phyloP scores from a whole-genome alignment of 1,140 invertebrate genomes.

The Dendrolimus kikuchii region DNA sequence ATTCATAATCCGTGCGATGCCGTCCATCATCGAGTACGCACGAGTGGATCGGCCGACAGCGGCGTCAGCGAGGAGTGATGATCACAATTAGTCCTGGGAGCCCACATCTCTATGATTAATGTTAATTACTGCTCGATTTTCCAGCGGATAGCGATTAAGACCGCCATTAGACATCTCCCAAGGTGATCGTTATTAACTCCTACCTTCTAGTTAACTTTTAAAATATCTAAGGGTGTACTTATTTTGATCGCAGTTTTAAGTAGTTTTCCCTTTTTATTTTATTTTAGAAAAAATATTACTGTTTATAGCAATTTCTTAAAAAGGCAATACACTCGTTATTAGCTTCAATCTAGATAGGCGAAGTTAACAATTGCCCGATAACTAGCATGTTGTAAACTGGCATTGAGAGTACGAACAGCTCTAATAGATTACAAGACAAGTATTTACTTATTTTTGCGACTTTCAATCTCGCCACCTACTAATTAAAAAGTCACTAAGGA shows the following conservation, averaged over 20 bases:
- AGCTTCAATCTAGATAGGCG: too few relatives aligned
- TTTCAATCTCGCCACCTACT: too few relatives aligned
- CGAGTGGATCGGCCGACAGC: constrained; percentile 6
- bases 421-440: too few relatives aligned
- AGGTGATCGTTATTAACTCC: constrained; percentile 31
- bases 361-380: too few relatives aligned
- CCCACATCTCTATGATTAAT: constrained; percentile 53
- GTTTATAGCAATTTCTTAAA: too few relatives aligned
- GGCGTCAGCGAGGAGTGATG: constrained; percentile 29
- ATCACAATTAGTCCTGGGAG: constrained; percentile 40
- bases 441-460: too few relatives aligned
- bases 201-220: constrained; percentile 14
- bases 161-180: constrained; percentile 36
- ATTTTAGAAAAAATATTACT: too few relatives aligned
- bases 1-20: constrained; percentile 16
- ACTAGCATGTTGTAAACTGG: too few relatives aligned
- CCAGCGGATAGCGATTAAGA: constrained; percentile 38
- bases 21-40: constrained; percentile 11
- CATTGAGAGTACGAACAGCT: too few relatives aligned
- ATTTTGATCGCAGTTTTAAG: not conserved
- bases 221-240: constrained; percentile 16
- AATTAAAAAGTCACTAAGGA: too few relatives aligned
- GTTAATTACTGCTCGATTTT: constrained; percentile 53
- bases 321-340: too few relatives aligned
- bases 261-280: too few relatives aligned